phyloP scores from a whole-genome alignment of 2,113 vertebrate species.

The Bubalus kerabau region DNA sequence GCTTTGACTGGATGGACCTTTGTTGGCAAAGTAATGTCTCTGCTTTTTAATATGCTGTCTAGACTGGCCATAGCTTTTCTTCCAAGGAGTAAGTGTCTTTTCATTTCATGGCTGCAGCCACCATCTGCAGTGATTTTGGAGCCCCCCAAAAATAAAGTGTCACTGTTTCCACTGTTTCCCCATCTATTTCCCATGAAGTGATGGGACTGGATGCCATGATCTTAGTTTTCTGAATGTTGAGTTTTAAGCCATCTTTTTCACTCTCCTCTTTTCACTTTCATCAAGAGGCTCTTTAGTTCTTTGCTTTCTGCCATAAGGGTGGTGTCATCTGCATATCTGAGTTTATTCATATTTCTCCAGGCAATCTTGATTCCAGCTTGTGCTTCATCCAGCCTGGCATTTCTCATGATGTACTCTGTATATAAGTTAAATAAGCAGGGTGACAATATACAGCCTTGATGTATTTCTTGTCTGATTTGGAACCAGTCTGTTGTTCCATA shows the following conservation, averaged over 20 bases:
- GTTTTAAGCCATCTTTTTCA: neutral
- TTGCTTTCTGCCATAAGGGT: neutral
- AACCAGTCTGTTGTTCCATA: neutral
- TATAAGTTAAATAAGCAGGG: neutral
- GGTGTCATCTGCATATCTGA: neutral
- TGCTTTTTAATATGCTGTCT: neutral
- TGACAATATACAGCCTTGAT: neutral
- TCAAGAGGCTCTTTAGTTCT: neutral
- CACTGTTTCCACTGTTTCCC: neutral
- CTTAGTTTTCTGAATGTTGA: neutral
- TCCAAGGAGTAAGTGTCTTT: neutral
- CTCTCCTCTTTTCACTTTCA: neutral
- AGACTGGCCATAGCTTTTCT: neutral
- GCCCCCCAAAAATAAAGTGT: neutral
- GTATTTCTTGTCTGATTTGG: neutral
- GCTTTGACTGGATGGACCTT: neutral
- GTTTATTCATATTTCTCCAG: neutral
- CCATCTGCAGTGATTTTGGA: neutral
- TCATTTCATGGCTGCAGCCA: neutral
- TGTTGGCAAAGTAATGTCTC: neutral
- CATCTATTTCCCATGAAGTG: neutral
- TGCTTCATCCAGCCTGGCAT: neutral
- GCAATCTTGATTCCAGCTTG: neutral
- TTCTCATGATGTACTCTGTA: neutral
- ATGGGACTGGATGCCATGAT: neutral